Conservation (phyloP, 2,888 invertebrate species). For the Dicranocentrus wangi region DNA sequence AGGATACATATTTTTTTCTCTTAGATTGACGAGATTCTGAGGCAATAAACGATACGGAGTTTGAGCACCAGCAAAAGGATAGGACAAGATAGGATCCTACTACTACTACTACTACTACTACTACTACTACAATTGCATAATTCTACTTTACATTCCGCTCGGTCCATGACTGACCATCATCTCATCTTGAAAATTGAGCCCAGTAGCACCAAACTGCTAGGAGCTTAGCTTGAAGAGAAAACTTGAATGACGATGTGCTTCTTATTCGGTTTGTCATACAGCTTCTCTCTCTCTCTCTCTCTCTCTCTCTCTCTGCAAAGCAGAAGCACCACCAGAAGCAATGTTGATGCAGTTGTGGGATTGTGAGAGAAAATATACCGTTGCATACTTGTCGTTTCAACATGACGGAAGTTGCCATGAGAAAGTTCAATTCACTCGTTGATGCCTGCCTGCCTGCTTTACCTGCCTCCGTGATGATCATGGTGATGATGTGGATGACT, state of each 20-base stretch:
- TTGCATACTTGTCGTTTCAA: conserved; percentile 67
- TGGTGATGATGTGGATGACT: conserved; percentile 44
- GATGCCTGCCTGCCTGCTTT: conserved; percentile 44
- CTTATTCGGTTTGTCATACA: no score
- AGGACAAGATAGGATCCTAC: not conserved
- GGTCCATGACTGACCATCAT: conserved; percentile 58
- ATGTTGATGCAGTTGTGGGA: conserved; percentile 65
- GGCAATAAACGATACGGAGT: conserved; percentile 52
- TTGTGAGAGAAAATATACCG: conserved; percentile 66
- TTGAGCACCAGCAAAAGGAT: conserved; percentile 32
- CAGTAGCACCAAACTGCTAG: conserved; percentile 41
- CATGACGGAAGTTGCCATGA: conserved; percentile 70
- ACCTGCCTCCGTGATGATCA: not conserved
- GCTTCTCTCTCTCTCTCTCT: no score
- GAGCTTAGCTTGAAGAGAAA: conserved; percentile 38
- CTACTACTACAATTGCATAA: conserved; percentile 35
- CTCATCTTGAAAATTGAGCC: conserved; percentile 56
- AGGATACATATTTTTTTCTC: conserved; percentile 9
- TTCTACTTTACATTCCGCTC: conserved; percentile 43
- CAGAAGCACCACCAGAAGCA: conserved; percentile 41
- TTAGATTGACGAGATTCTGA: conserved; percentile 33
- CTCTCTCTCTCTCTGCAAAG: no score
- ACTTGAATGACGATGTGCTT: conserved; percentile 47
- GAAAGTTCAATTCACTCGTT: conserved; percentile 70
- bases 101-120: no score